Evolutionary conservation across 1,140 invertebrate species (phyloP), one percentile per base, ranked within the genome.

Genomic region (Drosophila miranda): DNA sequence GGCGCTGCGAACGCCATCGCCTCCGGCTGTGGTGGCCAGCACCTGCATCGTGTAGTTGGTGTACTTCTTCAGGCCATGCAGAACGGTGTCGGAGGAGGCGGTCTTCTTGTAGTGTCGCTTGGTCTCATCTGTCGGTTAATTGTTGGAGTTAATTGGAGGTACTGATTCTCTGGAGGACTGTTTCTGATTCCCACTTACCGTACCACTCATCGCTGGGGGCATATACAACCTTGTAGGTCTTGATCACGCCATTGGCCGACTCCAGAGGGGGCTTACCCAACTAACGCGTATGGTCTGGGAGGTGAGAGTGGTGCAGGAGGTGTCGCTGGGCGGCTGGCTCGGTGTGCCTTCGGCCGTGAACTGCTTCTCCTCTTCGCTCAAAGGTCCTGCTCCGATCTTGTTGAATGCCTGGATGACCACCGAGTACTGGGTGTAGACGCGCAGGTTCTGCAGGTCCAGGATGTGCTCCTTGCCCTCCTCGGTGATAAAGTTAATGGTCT

Each of bases 31-130:
- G 81, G 95, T 98, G 45, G 98, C 97, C 67, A 99, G 91, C 38
- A 99, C 97, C 93, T 98, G 96, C 94, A 99, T 97, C 54, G 96
- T 98, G 92, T 99, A 99, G 92, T 99, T 99, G 1, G 98, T 99
- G 91, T 95, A 99, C 90, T 98, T 98, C 91, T 97, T 96, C 23
- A 99, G 92, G 50, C 96, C 97, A 88, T 98, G 96, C 6, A 98
- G 93, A 84, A 98, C 97, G 1, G 97, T 98, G 91, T 98, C 97
- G 87, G 95, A 97, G 61, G 96, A 96, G 43, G 97, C 95, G 48
- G 96, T 97, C 70, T 97, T 97, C 91, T 97, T 98, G 2, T 96
- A 96, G 75, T 97, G 96, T 78, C 97, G 97, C 11, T 96, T 96
- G 78, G 96, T 96, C 89, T 98, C 97, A 91, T 98, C 97, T 96